Conservation (phyloP, 2,797 vertebrate genomes). For the Gephyroberyx darwinii region DNA sequence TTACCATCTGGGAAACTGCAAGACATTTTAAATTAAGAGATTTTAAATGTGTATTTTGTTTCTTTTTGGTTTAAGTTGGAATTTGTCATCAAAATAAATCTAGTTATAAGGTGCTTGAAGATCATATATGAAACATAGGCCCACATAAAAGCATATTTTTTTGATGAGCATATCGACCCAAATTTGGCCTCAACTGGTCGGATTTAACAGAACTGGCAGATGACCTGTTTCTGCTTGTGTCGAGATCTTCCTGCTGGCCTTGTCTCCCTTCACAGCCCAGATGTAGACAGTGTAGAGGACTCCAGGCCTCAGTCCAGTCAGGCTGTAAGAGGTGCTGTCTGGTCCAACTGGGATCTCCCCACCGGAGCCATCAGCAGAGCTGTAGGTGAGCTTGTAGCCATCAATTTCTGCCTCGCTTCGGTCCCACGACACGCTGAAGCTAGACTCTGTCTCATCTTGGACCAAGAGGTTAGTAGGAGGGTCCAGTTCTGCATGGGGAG, state of each 20-base stretch:
- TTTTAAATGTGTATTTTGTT: too few relatives aligned
- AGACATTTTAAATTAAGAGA: too few relatives aligned
- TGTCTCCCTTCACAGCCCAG: slow-evolving; percentile 83
- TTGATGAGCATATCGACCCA: slow-evolving; percentile 61
- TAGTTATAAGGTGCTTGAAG: neutral
- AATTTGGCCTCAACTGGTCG: slow-evolving; percentile 57
- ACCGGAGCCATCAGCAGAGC: slow-evolving; percentile 73
- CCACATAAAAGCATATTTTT: neutral
- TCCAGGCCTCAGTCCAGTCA: slow-evolving; percentile 81
- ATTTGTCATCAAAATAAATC: neutral
- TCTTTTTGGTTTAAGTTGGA: neutral
- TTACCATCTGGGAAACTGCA: neutral
- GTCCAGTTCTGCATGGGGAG: slow-evolving; percentile 67
- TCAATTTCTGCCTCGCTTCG: slow-evolving; percentile 68
- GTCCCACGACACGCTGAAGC: slow-evolving; percentile 81
- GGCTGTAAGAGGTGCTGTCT: slow-evolving; percentile 73
- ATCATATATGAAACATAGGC: slow-evolving; percentile 14
- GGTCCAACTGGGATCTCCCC: slow-evolving; percentile 76
- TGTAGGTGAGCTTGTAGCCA: slow-evolving; percentile 75
- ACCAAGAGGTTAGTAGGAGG: slow-evolving; percentile 65
- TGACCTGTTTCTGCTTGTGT: slow-evolving; percentile 68
- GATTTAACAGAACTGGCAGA: neutral
- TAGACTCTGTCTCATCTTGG: slow-evolving; percentile 77
- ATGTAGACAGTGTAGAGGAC: slow-evolving; percentile 79
- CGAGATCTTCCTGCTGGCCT: slow-evolving; percentile 77